Percentiles rank a stretch among this genome's conserved stretches.
Evolutionary conservation across 2,797 vertebrate genomes (phyloP).

Genomic region (Pteropus rufus): DNA sequence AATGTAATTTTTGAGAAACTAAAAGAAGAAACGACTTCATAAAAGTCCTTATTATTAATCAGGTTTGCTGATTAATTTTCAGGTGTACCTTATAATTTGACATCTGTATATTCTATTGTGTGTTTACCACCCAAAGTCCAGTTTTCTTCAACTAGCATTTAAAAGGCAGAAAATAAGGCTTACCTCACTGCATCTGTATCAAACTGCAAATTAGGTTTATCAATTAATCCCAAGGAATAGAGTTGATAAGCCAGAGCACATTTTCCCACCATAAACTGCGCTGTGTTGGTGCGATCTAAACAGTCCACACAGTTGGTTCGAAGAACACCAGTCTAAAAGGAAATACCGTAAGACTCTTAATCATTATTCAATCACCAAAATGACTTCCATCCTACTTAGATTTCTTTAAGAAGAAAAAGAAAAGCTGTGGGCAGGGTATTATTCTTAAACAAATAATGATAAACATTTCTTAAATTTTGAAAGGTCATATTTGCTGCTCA

Average conservation of each 20-base stretch:
- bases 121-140: no score
- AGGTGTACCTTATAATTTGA: no score
- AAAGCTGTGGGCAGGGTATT: background rate
- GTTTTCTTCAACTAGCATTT: background rate
- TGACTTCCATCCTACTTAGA: background rate
- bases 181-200: constrained; percentile 98
- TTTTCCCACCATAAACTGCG: constrained; percentile 99
- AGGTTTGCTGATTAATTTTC: background rate
- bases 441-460: constrained; percentile 13
- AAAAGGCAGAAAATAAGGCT: constrained; percentile 35
- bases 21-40: background rate
- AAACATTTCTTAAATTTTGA: background rate
- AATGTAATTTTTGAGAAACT: constrained; percentile 17
- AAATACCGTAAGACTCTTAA: constrained; percentile 15
- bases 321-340: constrained; percentile 92
- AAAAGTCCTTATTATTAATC: background rate
- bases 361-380: background rate
- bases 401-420: background rate
- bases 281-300: constrained; percentile 96
- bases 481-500: background rate
- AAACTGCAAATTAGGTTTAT: constrained; percentile 97
- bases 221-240: constrained; percentile 94
- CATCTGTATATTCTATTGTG: no score
- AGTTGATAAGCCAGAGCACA: constrained; percentile 98
- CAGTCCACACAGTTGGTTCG: constrained; percentile 98